phyloP scores from a whole-genome alignment of 2,888 invertebrate genomes.

The Diplazon laetatorius region DNA sequence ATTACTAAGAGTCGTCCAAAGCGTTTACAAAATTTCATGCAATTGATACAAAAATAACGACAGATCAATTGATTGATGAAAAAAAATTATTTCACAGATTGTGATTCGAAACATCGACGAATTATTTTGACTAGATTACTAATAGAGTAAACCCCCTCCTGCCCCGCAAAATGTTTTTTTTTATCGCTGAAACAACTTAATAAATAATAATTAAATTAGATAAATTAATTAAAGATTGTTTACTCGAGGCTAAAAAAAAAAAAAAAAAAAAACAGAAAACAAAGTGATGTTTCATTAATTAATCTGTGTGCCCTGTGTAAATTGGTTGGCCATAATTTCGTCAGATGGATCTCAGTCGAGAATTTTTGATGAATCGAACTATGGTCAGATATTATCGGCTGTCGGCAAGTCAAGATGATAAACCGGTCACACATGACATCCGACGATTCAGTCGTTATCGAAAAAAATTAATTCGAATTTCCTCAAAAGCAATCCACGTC shows the following conservation, averaged over 20 bases:
- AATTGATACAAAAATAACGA: background rate
- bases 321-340: conserved; percentile 19
- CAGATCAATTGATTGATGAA: background rate
- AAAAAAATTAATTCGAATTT: background rate
- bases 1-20: background rate
- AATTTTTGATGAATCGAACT: background rate
- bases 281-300: conserved; percentile 13
- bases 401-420: background rate
- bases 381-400: background rate
- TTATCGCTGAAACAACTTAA: background rate
- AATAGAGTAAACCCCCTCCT: background rate
- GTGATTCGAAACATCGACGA: background rate
- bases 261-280: too few relatives aligned
- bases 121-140: conserved; percentile 56
- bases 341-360: background rate
- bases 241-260: background rate
- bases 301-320: background rate
- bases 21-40: background rate
- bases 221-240: background rate
- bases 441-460: background rate
- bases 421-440: too few relatives aligned
- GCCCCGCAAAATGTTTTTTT: background rate
- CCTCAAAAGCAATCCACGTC: background rate
- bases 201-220: background rate
- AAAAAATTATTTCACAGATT: background rate